Percentiles rank a stretch among this genome's conserved stretches.
phyloP scores from a whole-genome alignment of 2,113 vertebrate genomes.

The Engystomops pustulosus region DNA sequence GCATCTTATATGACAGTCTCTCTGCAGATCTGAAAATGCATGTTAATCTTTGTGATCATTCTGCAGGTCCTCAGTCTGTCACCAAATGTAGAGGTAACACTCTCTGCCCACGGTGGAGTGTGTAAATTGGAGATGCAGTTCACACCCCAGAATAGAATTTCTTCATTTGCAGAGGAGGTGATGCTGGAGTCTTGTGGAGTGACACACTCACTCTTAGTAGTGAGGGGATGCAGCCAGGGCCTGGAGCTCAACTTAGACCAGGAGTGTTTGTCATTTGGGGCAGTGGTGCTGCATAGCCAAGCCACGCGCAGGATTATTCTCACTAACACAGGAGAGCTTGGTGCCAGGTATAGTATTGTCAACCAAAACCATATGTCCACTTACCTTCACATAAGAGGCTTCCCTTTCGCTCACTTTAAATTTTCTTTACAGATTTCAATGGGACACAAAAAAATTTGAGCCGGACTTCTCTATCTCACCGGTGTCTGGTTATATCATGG shows the following conservation, averaged over 20 bases:
- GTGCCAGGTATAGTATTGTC: slow-evolving; percentile 74
- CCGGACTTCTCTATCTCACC: slow-evolving; percentile 81
- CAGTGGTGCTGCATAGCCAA: slow-evolving; percentile 74
- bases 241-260: slow-evolving; percentile 80
- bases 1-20: too few relatives aligned
- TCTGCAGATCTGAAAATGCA: background rate
- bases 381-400: background rate
- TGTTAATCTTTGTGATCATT: background rate
- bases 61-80: slow-evolving; percentile 72
- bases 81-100: slow-evolving; percentile 70
- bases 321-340: slow-evolving; percentile 80
- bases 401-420: background rate
- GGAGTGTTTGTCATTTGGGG: slow-evolving; percentile 82
- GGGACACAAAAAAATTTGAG: slow-evolving; percentile 76
- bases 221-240: slow-evolving; percentile 83
- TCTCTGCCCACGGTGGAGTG: slow-evolving; percentile 73
- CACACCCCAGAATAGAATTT: slow-evolving; percentile 70
- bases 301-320: slow-evolving; percentile 72
- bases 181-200: slow-evolving; percentile 74
- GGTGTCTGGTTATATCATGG: slow-evolving; percentile 77
- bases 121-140: slow-evolving; percentile 79
- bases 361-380: too few relatives aligned
- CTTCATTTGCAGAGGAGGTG: slow-evolving; percentile 77
- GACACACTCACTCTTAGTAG: slow-evolving; percentile 76
- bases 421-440: slow-evolving; percentile 77